Conservation (phyloP, 2,113 vertebrate species). For the Sardina pilchardus region DNA sequence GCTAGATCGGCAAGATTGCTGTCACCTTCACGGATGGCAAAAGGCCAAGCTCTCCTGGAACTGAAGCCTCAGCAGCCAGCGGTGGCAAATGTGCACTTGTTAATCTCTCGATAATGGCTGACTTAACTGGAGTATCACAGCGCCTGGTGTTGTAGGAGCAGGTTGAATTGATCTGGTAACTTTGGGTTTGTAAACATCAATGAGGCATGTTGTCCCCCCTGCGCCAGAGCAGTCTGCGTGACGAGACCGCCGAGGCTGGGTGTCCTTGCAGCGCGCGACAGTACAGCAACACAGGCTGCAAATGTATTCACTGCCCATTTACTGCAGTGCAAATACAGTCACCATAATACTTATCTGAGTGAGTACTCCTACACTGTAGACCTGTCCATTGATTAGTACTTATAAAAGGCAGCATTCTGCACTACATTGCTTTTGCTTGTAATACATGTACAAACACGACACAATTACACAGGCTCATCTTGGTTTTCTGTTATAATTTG, state of each 20-base stretch:
- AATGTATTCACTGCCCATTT: neutral
- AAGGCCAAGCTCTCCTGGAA: slow-evolving; percentile 73
- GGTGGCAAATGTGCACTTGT: slow-evolving; percentile 66
- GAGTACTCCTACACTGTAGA: neutral
- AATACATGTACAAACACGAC: neutral
- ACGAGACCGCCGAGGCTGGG: neutral
- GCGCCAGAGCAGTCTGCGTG: neutral
- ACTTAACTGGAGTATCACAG: slow-evolving; percentile 64
- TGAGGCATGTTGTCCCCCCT: slow-evolving; percentile 17
- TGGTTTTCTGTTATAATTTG: neutral
- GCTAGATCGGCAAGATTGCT: slow-evolving; percentile 82
- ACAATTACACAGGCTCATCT: neutral
- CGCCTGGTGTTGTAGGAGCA: slow-evolving; percentile 56
- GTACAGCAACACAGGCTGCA: neutral
- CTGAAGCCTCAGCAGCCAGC: slow-evolving; percentile 75
- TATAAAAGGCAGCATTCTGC: neutral
- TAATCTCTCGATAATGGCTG: slow-evolving; percentile 74
- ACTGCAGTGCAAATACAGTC: neutral
- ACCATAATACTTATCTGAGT: neutral
- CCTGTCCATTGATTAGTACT: neutral
- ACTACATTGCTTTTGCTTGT: neutral
- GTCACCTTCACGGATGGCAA: slow-evolving; percentile 81
- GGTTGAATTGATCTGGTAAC: slow-evolving; percentile 43
- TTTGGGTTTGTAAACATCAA: slow-evolving; percentile 37
- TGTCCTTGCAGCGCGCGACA: neutral